phyloP scores from a whole-genome alignment of 1,140 invertebrate species.

The Aradophagus sp. region DNA sequence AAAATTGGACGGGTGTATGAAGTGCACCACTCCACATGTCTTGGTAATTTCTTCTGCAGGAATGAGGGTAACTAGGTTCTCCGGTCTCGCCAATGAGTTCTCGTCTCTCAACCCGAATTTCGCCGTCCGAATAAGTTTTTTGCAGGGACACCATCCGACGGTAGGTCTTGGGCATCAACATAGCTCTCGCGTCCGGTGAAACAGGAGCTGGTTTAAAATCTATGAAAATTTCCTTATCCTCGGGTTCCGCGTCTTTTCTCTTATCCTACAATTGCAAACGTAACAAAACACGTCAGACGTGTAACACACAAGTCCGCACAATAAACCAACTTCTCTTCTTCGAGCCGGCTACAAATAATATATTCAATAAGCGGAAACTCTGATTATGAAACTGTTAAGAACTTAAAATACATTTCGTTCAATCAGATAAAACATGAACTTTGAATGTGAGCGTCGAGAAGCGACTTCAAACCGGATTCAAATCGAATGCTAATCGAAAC shows the following conservation, averaged over 20 bases:
- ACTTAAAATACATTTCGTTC: too few relatives aligned
- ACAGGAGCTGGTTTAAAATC: conserved; percentile 87
- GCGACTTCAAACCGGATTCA: too few relatives aligned
- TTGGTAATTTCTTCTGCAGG: conserved; percentile 70
- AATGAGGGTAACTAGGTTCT: conserved; percentile 72
- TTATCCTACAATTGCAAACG: conserved; percentile 31
- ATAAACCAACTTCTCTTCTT: too few relatives aligned
- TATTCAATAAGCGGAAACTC: too few relatives aligned
- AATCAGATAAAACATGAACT: too few relatives aligned
- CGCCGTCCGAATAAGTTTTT: conserved; percentile 87
- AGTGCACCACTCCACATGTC: conserved; percentile 69
- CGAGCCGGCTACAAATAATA: too few relatives aligned
- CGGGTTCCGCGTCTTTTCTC: conserved; percentile 70
- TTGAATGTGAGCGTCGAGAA: too few relatives aligned
- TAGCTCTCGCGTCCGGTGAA: conserved; percentile 77
- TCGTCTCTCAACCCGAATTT: conserved; percentile 81
- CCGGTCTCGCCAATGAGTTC: conserved; percentile 69
- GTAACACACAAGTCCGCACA: too few relatives aligned
- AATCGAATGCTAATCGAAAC: too few relatives aligned
- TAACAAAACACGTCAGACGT: too few relatives aligned
- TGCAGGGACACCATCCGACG: conserved; percentile 79
- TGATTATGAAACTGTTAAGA: too few relatives aligned
- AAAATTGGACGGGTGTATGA: conserved; percentile 71
- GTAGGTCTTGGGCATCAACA: conserved; percentile 72
- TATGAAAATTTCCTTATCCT: conserved; percentile 88